Evolutionary conservation across 2,888 invertebrate genomes (phyloP), one percentile per base, ranked within the genome.

Genomic region (Azorinus chamasolen): DNA sequence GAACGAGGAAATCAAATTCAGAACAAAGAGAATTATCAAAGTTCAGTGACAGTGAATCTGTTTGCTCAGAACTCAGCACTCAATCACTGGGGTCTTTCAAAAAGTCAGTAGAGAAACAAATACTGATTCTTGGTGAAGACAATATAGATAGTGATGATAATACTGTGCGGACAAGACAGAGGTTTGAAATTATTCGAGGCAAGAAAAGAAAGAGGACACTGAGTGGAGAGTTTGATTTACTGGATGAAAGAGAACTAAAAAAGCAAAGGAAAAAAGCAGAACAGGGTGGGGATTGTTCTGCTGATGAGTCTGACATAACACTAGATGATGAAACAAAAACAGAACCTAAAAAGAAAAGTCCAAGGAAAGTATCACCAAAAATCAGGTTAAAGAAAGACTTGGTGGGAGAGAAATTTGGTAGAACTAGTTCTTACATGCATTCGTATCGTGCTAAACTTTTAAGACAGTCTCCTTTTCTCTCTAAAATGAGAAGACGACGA

Each of bases 191-290:
- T 12, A 66, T 76, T 39, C 80, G 73, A 25, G 76, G 72, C 0
- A 75, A 75, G n/a, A 82, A 75, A 63, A 72, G 87, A 25, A 87
- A 87, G 48, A 54, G 83, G 50, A 87, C 84, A 18, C 61, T 85
- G 1, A 87, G 85, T 83, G 85, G 83, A 45, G 87, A 86, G 53
- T 85, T 79, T 78, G 80, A 83, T 58, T 58, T 83, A 22, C 53
- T 83, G 12, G 83, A 83, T 71, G 83, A 83, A 58, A 58, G 57
- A 18, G 65, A 72, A 43, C 25, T 79, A 20, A 65, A 73, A 48
- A 79, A 74, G 59, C 61, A 63, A 32, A 71, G 54, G 43, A 79
- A 75, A 51, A 45, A 27, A 41, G 69, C 46, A 18, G 66, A 62
- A 46, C 8, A 32, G 20, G 57, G 43, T 10, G 59, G 32, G 5